These are phyloP conservation scores for Kryphioiulus occultus DNA, from an alignment of 2,888 invertebrate species.

Conservation along the genomic window DNA sequence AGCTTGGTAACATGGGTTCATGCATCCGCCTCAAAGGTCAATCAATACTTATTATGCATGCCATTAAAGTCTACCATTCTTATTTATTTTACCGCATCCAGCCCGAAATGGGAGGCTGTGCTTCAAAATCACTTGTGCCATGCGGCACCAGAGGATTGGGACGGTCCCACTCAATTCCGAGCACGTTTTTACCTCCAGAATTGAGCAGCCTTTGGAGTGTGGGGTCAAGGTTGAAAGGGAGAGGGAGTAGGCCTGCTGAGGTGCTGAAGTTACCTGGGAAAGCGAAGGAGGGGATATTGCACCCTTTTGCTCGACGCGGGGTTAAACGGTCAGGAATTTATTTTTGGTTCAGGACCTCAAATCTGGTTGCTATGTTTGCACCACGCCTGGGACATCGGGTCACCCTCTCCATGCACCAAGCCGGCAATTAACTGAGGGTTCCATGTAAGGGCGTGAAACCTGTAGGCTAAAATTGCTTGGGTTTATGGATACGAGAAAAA, in stretches of 20 bases:
- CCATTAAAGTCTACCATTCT: slow-evolving; percentile 1
- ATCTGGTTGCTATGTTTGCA: not conserved
- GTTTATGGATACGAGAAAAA: too few relatives aligned
- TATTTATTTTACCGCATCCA: not conserved
- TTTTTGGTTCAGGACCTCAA: not conserved
- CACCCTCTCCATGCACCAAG: too few relatives aligned
- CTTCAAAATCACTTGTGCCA: not conserved
- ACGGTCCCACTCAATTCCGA: not conserved
- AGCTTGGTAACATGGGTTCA: not conserved
- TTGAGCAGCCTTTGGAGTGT: not conserved
- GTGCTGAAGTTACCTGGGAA: not conserved
- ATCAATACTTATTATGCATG: not conserved
- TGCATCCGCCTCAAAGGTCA: not conserved
- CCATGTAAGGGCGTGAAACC: too few relatives aligned
- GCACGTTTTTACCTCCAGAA: not conserved
- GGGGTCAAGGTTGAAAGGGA: slow-evolving; percentile 13
- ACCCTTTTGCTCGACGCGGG: too few relatives aligned
- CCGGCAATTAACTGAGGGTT: too few relatives aligned
- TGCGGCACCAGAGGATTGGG: not conserved
- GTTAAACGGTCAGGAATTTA: not conserved
- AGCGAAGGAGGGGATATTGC: not conserved
- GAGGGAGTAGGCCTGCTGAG: not conserved
- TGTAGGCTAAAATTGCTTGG: too few relatives aligned
- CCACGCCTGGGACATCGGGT: too few relatives aligned
- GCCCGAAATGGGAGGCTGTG: not conserved